Evolutionary conservation across 2,888 invertebrate species (phyloP).

Genomic region (Hemithea aestivaria): DNA sequence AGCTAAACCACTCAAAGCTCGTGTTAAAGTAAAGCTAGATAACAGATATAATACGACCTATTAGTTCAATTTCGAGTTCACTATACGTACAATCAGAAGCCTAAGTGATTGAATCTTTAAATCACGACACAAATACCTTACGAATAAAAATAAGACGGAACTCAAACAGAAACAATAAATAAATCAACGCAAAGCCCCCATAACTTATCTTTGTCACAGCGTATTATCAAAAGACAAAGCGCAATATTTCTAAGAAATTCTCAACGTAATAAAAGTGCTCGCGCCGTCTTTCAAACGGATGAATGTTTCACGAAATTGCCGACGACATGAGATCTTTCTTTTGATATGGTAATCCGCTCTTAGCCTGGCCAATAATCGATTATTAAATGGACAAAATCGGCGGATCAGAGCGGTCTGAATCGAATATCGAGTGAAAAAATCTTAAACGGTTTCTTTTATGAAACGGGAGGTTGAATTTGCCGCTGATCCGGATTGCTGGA

Average conservation of each 20-base stretch:
- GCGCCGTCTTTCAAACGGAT: conserved; percentile 44
- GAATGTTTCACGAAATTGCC: conserved; percentile 67
- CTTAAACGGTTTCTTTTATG: conserved; percentile 58
- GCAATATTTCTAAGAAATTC: conserved; percentile 41
- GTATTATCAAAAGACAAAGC: conserved; percentile 33
- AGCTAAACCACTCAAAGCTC: too few relatives aligned
- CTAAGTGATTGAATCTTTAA: too few relatives aligned
- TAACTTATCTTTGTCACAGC: conserved; percentile 26
- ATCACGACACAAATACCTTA: too few relatives aligned
- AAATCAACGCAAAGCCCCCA: conserved; percentile 16
- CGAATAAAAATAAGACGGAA: conserved; percentile 9
- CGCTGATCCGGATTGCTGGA: conserved; percentile 33
- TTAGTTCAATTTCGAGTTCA: too few relatives aligned
- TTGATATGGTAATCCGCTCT: conserved; percentile 72
- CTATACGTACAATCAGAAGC: too few relatives aligned
- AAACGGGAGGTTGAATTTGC: conserved; percentile 48
- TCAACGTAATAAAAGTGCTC: conserved; percentile 44
- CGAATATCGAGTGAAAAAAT: conserved; percentile 48
- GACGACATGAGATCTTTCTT: conserved; percentile 65
- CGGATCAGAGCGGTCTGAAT: conserved; percentile 49
- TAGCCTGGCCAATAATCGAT: conserved; percentile 67
- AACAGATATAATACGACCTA: too few relatives aligned
- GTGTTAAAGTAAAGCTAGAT: too few relatives aligned
- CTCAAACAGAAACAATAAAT: conserved; percentile 19
- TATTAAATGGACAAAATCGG: conserved; percentile 70